phyloP scores from a whole-genome alignment of 2,888 invertebrate species.

The Hoplodrina blanda region DNA sequence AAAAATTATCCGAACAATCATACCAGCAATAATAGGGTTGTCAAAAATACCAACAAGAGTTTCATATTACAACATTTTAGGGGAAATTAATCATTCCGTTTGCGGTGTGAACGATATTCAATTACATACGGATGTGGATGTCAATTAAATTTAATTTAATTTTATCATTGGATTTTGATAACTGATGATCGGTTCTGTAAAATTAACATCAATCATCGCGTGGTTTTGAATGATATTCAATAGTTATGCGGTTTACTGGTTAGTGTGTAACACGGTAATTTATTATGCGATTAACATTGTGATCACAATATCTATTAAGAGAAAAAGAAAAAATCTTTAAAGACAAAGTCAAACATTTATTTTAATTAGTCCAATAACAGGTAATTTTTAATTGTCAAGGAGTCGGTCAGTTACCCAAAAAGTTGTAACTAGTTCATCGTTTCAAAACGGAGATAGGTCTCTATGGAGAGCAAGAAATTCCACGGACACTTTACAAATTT shows the following conservation, averaged over 20 bases:
- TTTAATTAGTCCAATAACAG: too few species aligned
- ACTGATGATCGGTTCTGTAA: slow-evolving; percentile 43
- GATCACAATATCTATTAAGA: neutral
- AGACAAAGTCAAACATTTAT: too few species aligned
- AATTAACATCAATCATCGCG: slow-evolving; percentile 46
- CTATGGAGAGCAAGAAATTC: too few species aligned
- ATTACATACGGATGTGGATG: slow-evolving; percentile 51
- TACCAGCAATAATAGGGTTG: slow-evolving; percentile 63
- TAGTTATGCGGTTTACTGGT: slow-evolving; percentile 18
- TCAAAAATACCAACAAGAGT: slow-evolving; percentile 38
- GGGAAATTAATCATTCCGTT: slow-evolving; percentile 53
- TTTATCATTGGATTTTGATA: slow-evolving; percentile 49
- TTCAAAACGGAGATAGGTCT: too few species aligned
- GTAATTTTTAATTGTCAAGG: too few species aligned
- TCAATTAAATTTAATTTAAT: slow-evolving; percentile 54
- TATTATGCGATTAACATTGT: neutral
- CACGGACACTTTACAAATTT: too few species aligned
- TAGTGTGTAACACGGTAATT: slow-evolving; percentile 6
- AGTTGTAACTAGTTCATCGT: too few species aligned
- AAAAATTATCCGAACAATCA: slow-evolving; percentile 69
- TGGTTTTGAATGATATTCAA: slow-evolving; percentile 32
- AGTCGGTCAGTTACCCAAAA: too few species aligned
- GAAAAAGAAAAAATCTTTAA: neutral
- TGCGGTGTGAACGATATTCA: slow-evolving; percentile 49
- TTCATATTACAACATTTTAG: slow-evolving; percentile 40